These are phyloP conservation scores for Macroramphosus scolopax DNA, from an alignment of 2,797 vertebrate genomes.

Conservation along the genomic window DNA sequence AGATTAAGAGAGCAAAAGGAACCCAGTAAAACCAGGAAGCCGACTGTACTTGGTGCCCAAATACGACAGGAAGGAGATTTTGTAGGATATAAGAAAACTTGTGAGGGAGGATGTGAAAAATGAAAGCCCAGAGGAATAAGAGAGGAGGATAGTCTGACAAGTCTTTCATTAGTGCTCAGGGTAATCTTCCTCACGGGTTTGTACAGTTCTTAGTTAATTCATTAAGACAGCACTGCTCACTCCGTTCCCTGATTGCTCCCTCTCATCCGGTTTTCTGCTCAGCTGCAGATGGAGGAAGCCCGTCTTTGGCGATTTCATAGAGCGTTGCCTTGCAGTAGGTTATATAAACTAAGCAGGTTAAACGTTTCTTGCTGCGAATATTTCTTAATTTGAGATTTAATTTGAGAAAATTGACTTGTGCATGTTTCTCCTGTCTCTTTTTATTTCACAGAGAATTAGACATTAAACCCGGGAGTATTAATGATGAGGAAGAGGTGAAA, in stretches of 20 bases:
- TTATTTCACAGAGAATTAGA: slow-evolving; percentile 1
- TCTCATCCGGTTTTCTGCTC: slow-evolving; percentile 55
- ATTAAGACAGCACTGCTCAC: slow-evolving; percentile 61
- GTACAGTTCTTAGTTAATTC: slow-evolving; percentile 61
- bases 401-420: slow-evolving; percentile 1
- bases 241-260: slow-evolving; percentile 46
- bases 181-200: slow-evolving; percentile 55
- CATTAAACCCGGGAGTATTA: slow-evolving; percentile 10
- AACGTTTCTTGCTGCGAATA: too few relatives aligned
- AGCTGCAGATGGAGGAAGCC: slow-evolving; percentile 37
- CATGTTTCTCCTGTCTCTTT: neutral
- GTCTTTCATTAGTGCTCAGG: slow-evolving; percentile 57
- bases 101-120: slow-evolving; percentile 27
- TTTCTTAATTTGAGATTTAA: too few relatives aligned
- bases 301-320: slow-evolving; percentile 56
- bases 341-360: slow-evolving; percentile 16
- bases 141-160: slow-evolving; percentile 46
- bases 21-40: neutral
- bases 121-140: slow-evolving; percentile 23
- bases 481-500: neutral
- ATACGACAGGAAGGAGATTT: slow-evolving; percentile 19
- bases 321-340: slow-evolving; percentile 34
- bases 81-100: slow-evolving; percentile 28
- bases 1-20: slow-evolving; percentile 15
- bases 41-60: too few relatives aligned